Conservation (phyloP, 2,113 vertebrate species). For the Telmatochromis sp. region DNA sequence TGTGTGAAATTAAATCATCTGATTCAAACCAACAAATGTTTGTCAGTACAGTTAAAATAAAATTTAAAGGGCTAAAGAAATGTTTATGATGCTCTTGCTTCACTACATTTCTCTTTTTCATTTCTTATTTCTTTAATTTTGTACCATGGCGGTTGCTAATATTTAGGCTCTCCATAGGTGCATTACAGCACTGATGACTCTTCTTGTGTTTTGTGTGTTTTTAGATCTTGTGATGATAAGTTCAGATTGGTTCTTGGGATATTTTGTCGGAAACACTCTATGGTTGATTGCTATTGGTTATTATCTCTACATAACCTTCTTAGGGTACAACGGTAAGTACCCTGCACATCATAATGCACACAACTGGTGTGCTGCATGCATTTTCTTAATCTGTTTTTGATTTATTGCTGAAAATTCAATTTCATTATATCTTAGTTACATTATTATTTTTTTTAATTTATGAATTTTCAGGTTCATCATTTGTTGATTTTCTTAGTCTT, state of each 20-base stretch:
- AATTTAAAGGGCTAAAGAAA: not conserved
- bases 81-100: not conserved
- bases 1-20: not conserved
- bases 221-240: constrained; percentile 84
- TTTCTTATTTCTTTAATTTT: not conserved
- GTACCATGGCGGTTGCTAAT: not conserved
- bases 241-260: constrained; percentile 74
- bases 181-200: not conserved
- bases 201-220: constrained; percentile 8
- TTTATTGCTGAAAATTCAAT: not conserved
- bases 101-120: not conserved
- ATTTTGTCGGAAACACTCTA: constrained; percentile 82
- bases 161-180: not conserved
- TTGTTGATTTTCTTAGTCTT: not conserved
- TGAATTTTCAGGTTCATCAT: not conserved
- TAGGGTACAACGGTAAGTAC: constrained; percentile 88
- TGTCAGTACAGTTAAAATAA: not conserved
- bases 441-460: not conserved
- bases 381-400: not conserved
- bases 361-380: not conserved
- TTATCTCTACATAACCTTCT: constrained; percentile 95
- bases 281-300: constrained; percentile 93
- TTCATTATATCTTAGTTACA: not conserved
- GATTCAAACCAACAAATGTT: not conserved
- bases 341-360: not conserved